These are phyloP conservation scores for Vollenhovia emeryi DNA, from an alignment of 1,140 invertebrate genomes.

Conservation along the genomic window DNA sequence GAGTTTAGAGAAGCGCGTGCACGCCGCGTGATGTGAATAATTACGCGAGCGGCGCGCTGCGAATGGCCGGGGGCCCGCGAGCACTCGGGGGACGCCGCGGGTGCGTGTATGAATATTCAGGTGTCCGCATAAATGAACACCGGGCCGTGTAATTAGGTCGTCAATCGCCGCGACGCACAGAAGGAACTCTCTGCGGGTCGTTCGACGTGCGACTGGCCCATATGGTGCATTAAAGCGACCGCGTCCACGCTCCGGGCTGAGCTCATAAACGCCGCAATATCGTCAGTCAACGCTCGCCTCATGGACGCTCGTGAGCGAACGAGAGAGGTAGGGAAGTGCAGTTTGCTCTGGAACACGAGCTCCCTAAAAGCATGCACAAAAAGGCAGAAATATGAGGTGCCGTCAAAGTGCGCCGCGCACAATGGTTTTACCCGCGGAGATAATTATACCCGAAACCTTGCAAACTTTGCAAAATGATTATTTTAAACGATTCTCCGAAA, in stretches of 20 bases:
- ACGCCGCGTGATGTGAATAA: not conserved
- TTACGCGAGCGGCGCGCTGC: conserved; percentile 15
- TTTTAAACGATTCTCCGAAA: not conserved
- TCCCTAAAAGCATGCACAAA: not conserved
- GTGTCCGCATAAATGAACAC: conserved; percentile 33
- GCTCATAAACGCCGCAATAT: conserved; percentile 55
- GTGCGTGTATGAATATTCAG: conserved; percentile 48
- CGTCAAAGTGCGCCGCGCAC: not conserved
- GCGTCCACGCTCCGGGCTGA: not conserved
- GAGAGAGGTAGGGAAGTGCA: not conserved
- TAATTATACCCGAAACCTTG: not conserved
- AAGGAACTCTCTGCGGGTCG: conserved; percentile 35
- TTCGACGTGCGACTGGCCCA: conserved; percentile 14
- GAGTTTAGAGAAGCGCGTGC: conserved; percentile 5
- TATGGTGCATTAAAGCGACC: conserved; percentile 41
- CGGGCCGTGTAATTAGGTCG: conserved; percentile 22
- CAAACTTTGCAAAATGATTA: not conserved
- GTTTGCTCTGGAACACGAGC: conserved; percentile 6
- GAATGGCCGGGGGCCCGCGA: not conserved
- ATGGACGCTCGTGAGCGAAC: not conserved
- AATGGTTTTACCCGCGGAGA: not conserved
- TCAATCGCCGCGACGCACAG: conserved; percentile 30
- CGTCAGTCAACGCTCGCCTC: conserved; percentile 48
- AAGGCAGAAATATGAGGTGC: not conserved
- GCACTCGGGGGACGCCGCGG: not conserved